These are phyloP conservation scores for Lophotis ruficrista DNA, from an alignment of 2,113 vertebrate genomes.

Conservation along the genomic window DNA sequence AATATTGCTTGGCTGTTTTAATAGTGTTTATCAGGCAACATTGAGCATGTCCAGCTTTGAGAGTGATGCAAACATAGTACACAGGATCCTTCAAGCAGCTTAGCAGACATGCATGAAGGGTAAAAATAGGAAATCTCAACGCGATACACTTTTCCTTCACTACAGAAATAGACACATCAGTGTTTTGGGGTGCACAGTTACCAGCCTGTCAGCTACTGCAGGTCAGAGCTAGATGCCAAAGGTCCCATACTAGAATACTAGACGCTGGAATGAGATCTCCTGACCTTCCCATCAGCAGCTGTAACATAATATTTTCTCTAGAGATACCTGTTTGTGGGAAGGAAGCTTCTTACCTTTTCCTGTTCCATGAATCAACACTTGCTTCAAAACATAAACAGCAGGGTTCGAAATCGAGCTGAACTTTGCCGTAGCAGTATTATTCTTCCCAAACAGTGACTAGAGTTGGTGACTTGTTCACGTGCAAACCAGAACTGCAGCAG, in stretches of 20 bases:
- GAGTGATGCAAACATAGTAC: background rate
- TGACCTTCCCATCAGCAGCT: background rate
- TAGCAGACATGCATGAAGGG: background rate
- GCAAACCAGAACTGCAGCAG: background rate
- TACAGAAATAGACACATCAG: background rate
- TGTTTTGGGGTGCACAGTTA: constrained; percentile 9
- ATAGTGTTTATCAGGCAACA: no score
- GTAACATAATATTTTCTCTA: background rate
- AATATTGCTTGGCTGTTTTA: no score
- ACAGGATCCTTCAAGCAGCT: background rate
- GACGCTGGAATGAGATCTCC: background rate
- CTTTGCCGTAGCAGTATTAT: background rate
- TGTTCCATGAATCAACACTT: background rate
- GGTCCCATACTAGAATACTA: background rate
- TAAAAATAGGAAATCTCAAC: constrained; percentile 43
- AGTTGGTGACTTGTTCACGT: background rate
- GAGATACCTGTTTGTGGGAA: background rate
- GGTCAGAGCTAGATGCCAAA: constrained; percentile 2
- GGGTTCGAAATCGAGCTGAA: background rate
- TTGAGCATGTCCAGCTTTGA: background rate
- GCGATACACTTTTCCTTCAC: background rate
- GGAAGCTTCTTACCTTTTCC: background rate
- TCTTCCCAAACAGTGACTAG: background rate
- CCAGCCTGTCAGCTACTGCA: background rate
- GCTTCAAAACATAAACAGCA: background rate